phyloP scores from a whole-genome alignment of 2,888 invertebrate species.

The Pyrocoelia pectoralis region DNA sequence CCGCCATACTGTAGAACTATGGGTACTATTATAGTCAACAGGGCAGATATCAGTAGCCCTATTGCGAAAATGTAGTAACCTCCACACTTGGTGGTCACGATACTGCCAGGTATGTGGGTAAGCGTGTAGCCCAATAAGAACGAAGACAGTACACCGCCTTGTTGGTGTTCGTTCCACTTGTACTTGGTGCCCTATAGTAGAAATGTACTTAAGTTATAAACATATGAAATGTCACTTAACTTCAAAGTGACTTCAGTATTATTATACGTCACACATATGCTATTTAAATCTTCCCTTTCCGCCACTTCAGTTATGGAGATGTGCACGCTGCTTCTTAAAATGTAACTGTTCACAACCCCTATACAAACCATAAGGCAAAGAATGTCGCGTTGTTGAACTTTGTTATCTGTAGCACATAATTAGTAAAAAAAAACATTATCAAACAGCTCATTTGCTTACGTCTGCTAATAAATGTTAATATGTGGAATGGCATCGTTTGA shows the following conservation, averaged over 20 bases:
- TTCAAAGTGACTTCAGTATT: too few species aligned
- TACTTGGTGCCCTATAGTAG: constrained; percentile 35
- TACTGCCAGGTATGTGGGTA: constrained; percentile 80
- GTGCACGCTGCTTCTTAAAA: not conserved
- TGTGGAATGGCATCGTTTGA: too few species aligned
- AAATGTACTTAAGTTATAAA: not conserved
- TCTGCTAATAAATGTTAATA: too few species aligned
- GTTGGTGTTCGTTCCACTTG: constrained; percentile 72
- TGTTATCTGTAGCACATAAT: not conserved
- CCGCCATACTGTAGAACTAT: too few species aligned
- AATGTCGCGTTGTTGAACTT: too few species aligned
- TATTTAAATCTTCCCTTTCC: not conserved
- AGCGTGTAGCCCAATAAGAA: constrained; percentile 86
- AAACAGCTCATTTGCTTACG: too few species aligned
- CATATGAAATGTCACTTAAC: too few species aligned
- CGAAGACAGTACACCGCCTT: constrained; percentile 77
- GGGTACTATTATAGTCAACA: too few species aligned
- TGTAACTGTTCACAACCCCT: constrained; percentile 4
- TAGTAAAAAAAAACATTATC: too few species aligned
- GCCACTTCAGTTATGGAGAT: constrained; percentile 14
- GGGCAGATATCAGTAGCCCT: constrained; percentile 59
- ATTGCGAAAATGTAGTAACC: constrained; percentile 81
- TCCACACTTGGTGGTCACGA: constrained; percentile 77
- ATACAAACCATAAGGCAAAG: constrained; percentile 2
- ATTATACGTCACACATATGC: too few species aligned